Evolutionary conservation across 2,797 vertebrate genomes (phyloP), one percentile per base, ranked within the genome.

Genomic region (Pangasius macronema): DNA sequence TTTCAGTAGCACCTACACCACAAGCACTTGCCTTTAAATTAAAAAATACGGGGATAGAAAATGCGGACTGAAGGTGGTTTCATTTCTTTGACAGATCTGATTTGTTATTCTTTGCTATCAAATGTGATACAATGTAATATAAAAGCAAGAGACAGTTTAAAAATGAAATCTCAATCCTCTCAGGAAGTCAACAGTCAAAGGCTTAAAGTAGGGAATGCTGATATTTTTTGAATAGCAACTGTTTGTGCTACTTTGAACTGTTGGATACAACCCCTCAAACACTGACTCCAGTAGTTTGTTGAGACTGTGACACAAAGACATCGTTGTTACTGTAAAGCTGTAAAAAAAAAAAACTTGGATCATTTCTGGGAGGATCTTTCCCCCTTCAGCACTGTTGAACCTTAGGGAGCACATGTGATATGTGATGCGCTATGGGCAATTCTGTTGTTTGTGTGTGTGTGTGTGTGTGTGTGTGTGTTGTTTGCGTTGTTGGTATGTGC

Each of bases 401-500:
- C 63, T 68, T 22, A 42, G 81, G 61, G 42, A 83, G 46, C 3
- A 5, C 61, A 83, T 83, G 81, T 83, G 81, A 68, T 63, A 27
- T 9, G 57, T 61, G 22, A 13, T 59, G 61, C 13, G 42, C 67
- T 84, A 20, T 55, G 83, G 16, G 14, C n/a, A 5, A 36, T 36
- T 79, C 30, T 81, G 77, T 20, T 46, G 8, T 46, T 9, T 46
- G 4, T 86, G 70, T 80, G 65, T 36, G 42, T 27, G 0, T 39
- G 18, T 83, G 63, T 84, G 70, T 82, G 55, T 33, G n/a, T 30
- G 0, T 39, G 22, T 70, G 67, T 84, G 59, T 87, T 90, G 88
- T 90, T 87, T 87, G 87, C 90, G 67, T 57, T 89, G 80, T 65
- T 87, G 79, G 76, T 86, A 87, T 86, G 57, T 86, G 82, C 83